These are phyloP conservation scores for Burhinus bistriatus DNA, from an alignment of 2,113 vertebrate species.

Conservation along the genomic window DNA sequence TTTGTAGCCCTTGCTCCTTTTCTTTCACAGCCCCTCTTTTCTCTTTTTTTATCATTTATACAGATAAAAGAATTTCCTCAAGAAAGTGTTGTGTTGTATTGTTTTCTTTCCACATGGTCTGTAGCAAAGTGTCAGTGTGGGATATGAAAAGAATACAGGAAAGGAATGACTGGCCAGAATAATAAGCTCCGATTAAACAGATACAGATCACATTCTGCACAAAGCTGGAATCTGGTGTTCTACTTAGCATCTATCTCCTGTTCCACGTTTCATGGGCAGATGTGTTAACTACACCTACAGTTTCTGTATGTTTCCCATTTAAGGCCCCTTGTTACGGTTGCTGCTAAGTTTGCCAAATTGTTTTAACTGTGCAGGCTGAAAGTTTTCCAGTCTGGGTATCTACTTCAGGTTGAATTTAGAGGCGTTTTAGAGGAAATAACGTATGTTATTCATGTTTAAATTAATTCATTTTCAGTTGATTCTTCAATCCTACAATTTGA, in stretches of 20 bases:
- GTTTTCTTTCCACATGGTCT: not conserved
- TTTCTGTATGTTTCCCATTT: not conserved
- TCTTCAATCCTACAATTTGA: not conserved
- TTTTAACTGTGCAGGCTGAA: not conserved
- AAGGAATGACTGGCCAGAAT: accelerated
- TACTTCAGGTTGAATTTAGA: not conserved
- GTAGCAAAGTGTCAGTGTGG: not conserved
- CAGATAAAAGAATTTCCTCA: not conserved
- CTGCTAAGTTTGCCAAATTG: not conserved
- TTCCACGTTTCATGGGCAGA: not conserved
- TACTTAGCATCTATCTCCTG: not conserved
- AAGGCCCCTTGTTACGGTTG: not conserved
- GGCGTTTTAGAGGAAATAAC: not conserved
- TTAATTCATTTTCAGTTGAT: not conserved
- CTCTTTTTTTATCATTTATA: not conserved
- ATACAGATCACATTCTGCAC: not conserved
- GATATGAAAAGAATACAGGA: not conserved
- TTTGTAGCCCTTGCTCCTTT: not conserved
- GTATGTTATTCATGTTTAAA: not conserved
- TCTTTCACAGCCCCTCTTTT: not conserved
- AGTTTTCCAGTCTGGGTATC: not conserved
- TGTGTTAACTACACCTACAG: not conserved
- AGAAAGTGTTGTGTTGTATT: not conserved
- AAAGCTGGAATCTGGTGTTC: not conserved
- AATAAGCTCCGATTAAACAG: not conserved